Percentiles rank a stretch among this genome's conserved stretches.
phyloP scores from a whole-genome alignment of 1,140 invertebrate species.

The Ctenoplectra terminalis region DNA sequence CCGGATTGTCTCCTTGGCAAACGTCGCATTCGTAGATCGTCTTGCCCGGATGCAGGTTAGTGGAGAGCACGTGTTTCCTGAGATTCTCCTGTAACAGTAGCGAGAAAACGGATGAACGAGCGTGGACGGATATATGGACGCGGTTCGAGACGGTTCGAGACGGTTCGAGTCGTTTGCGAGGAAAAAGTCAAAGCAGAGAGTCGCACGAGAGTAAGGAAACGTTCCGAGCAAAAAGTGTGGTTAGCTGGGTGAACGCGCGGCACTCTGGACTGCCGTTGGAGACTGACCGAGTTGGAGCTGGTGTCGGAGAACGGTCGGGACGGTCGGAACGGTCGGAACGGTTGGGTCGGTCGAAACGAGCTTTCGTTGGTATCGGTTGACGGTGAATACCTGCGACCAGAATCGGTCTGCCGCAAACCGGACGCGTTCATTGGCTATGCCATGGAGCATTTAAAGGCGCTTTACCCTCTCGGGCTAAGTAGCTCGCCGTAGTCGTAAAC shows the following conservation, averaged over 20 bases:
- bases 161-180: too few relatives aligned
- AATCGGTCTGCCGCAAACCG: constrained; percentile 69
- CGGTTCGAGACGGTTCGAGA: too few relatives aligned
- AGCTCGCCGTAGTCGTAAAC: constrained; percentile 78
- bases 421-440: constrained; percentile 72
- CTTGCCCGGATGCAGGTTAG: constrained; percentile 89
- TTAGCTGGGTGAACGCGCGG: not conserved
- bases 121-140: too few relatives aligned
- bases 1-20: constrained; percentile 79
- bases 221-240: too few relatives aligned
- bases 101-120: too few relatives aligned
- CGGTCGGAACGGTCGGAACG: constrained; percentile 9
- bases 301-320: not conserved
- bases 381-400: constrained; percentile 47
- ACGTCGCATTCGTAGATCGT: constrained; percentile 90
- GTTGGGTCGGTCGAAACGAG: constrained; percentile 39
- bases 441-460: constrained; percentile 66
- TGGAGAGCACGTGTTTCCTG: constrained; percentile 92
- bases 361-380: constrained; percentile 44
- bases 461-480: constrained; percentile 73
- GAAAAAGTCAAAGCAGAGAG: too few relatives aligned
- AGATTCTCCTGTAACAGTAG: constrained; percentile 89
- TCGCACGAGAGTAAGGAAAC: too few relatives aligned
- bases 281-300: not conserved
- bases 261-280: not conserved